Base-by-base conservation (phyloP, 2,797 vertebrate species). In the Sciurus carolinensis region DNA sequence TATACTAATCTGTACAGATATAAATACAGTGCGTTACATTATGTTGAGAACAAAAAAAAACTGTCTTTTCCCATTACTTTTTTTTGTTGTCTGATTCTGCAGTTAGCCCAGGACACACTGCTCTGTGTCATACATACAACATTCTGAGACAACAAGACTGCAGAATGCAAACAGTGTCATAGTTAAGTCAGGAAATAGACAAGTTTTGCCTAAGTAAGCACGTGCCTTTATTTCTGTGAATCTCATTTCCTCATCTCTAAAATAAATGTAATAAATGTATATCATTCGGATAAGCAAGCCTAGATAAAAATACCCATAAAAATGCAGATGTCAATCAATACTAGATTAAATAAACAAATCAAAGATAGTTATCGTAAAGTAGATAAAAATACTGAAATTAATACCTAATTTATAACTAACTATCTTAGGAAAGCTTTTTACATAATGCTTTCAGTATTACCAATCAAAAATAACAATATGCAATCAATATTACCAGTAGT, bases 251-350 rank as follows among this genome's bases (percentile, higher is more conserved):
- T 83, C 52, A 33, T 83, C 39, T 79, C 30, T 71, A 66, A 79
- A 87, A 47, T 17, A 10, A 7, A 22, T 67, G 2, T 28, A 44
- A 79, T 17, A 76, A 73, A 33, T 7, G n/a, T 15, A 33, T 72
- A 62, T 54, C 76, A 4, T 85, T 64, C 30, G 12, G 18, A 54
- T 2, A 64, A 30, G 72, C 30, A 80, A 69, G 6, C 52, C 83
- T 69, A 91, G 28, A 67, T 73, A 87, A 83, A 87, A 95, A 59
- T 89, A 50, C 28, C 14, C 11, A 66, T n/a, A 20, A 89, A 80
- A 39, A 10, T 72, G 9, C 9, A 88, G 22, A n/a, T 2, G 44
- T 14, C 17, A 47, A 59, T 75, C 36, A 47, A 47, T 71, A 59
- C 7, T 66, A 75, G 6, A 26, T 87, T 88, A 90, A 94, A 36